phyloP scores from a whole-genome alignment of 2,888 invertebrate genomes.

The Pyralis farinalis region DNA sequence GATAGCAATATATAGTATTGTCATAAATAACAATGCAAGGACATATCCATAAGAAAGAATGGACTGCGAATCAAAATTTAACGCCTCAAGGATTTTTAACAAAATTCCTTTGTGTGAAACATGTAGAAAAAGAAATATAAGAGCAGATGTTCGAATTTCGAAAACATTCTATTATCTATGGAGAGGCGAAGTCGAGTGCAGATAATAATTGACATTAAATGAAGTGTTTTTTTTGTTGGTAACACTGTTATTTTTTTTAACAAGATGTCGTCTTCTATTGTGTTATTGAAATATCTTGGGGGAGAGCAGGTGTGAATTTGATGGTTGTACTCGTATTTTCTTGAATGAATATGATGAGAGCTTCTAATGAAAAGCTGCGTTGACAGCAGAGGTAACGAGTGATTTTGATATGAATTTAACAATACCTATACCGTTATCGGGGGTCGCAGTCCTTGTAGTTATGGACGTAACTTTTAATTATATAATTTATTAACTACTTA shows the following conservation, averaged over 20 bases:
- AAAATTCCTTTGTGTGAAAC: conserved; percentile 35
- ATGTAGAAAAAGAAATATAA: conserved; percentile 33
- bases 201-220: conserved; percentile 68
- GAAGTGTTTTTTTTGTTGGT: conserved; percentile 37
- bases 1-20: neutral
- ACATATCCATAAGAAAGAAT: conserved; percentile 32
- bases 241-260: neutral
- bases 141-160: conserved; percentile 48
- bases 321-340: too few relatives aligned
- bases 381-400: too few relatives aligned
- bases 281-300: neutral
- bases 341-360: too few relatives aligned
- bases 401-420: too few relatives aligned
- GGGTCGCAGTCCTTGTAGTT: too few relatives aligned
- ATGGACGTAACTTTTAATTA: too few relatives aligned
- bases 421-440: too few relatives aligned
- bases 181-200: conserved; percentile 52
- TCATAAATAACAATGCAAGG: conserved; percentile 27
- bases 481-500: too few relatives aligned
- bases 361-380: too few relatives aligned
- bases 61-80: conserved; percentile 54
- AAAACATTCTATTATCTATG: conserved; percentile 45
- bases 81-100: conserved; percentile 48
- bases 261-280: neutral
- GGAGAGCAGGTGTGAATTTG: neutral